Conservation (phyloP, 2,113 vertebrate species). For the Phyllostomus hastatus region DNA sequence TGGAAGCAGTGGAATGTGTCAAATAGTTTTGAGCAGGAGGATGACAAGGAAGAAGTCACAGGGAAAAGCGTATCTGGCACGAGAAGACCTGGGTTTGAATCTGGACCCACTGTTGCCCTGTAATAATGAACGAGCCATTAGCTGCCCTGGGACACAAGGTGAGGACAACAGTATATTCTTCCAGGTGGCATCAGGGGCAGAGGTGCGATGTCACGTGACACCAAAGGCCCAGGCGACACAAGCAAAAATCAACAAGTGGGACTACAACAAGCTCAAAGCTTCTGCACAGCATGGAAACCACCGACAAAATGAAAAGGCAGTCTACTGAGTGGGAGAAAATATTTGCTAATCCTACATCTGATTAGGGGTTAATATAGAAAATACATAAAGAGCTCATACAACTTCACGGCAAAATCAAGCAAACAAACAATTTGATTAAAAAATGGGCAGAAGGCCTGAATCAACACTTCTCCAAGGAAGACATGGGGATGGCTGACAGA, state of each 20-base stretch:
- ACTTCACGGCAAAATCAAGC: background rate
- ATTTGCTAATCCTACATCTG: background rate
- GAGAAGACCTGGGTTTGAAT: background rate
- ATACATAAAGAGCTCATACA: background rate
- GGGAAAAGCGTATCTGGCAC: background rate
- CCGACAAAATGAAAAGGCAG: background rate
- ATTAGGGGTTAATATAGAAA: background rate
- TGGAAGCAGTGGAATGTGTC: background rate
- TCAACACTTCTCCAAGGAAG: background rate
- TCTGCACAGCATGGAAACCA: background rate
- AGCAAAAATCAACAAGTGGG: background rate
- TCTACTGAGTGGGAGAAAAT: background rate
- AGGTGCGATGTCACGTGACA: background rate
- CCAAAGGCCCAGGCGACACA: background rate
- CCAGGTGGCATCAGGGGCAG: background rate
- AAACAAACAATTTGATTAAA: background rate
- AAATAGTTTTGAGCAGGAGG: background rate
- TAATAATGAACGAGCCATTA: background rate
- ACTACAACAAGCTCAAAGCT: background rate
- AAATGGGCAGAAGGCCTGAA: background rate
- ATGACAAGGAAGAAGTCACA: background rate
- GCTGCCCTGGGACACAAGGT: background rate
- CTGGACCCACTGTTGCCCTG: background rate
- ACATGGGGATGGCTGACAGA: background rate
- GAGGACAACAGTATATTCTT: background rate